These are phyloP conservation scores for Coptodon rendalli DNA, from an alignment of 2,113 vertebrate genomes.

Conservation along the genomic window DNA sequence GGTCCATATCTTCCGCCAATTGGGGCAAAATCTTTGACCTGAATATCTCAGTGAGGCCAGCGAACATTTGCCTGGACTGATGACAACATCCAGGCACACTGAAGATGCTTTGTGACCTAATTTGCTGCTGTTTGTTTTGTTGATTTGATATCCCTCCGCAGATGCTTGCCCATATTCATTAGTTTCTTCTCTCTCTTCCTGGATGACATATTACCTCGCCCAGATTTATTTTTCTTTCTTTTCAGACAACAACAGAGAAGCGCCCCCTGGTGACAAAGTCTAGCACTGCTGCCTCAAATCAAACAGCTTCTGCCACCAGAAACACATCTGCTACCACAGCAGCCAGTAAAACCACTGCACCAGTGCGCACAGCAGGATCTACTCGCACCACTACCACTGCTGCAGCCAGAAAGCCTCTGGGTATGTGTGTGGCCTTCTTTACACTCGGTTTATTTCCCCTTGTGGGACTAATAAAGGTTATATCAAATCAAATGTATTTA, in stretches of 20 bases:
- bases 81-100: not conserved
- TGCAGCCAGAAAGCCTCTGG: conserved; percentile 70
- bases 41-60: not conserved
- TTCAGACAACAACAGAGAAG: conserved; percentile 65
- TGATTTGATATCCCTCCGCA: not conserved
- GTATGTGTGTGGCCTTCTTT: conserved; percentile 40
- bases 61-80: not conserved
- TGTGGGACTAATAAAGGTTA: too few species aligned
- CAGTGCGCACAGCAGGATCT: conserved; percentile 19
- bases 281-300: conserved; percentile 27
- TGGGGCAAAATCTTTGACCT: not conserved
- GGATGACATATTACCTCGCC: not conserved
- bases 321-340: conserved; percentile 41
- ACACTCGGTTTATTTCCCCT: not conserved
- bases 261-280: conserved; percentile 71
- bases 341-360: conserved; percentile 48
- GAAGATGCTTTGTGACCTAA: not conserved
- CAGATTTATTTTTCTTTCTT: not conserved
- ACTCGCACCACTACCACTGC: conserved; percentile 8
- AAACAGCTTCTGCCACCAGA: conserved; percentile 55
- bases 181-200: not conserved
- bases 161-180: not conserved
- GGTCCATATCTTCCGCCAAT: not conserved
- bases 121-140: not conserved
- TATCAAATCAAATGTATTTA: not conserved